phyloP scores from a whole-genome alignment of 2,113 vertebrate genomes.

The human (Homo sapiens) region GRCh38 chr15:47658501-47659000 shows the following conservation, averaged over 20 bases:
- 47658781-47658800: slow-evolving; percentile 9
- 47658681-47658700: not conserved
- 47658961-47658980: not conserved
- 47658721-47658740: not conserved
- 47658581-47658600: not conserved
- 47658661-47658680: not conserved
- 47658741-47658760: not conserved
- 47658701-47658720: not conserved
- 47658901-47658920: not conserved
- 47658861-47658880: not conserved
- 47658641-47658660: not conserved
- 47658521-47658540: slow-evolving; percentile 4
- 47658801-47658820: not conserved
- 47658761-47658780: not conserved
- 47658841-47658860: not conserved
- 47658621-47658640: too few relatives aligned
- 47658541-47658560: not conserved
- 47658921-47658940: not conserved
- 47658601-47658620: not conserved
- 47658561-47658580: not conserved
- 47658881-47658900: not conserved
- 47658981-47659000: not conserved
- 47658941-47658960: not conserved
- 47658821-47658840: not conserved
- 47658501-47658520: not conserved